phyloP scores from a whole-genome alignment of 2,113 vertebrate genomes.

The Semnornis frantzii region DNA sequence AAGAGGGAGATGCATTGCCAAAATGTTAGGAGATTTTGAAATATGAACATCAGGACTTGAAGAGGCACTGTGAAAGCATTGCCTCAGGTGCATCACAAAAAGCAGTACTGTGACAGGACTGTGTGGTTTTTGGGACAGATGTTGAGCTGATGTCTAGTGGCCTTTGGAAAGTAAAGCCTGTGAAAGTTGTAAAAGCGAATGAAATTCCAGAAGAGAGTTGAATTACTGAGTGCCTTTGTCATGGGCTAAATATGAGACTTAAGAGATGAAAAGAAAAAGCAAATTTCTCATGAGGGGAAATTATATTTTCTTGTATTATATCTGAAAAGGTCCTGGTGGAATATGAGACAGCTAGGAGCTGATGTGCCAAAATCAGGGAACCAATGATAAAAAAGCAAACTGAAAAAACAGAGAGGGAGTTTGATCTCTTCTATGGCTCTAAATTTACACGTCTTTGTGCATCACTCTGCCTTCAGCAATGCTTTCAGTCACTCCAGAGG shows the following conservation, averaged over 20 bases:
- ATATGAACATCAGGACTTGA: not conserved
- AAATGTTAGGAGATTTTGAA: not conserved
- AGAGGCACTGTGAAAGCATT: not conserved
- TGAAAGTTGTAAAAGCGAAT: not conserved
- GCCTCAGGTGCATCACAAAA: not conserved
- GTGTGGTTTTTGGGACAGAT: not conserved
- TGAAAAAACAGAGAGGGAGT: fast-evolving
- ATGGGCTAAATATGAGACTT: not conserved
- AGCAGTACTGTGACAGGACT: not conserved
- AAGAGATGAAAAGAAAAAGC: not conserved
- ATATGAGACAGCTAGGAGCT: not conserved
- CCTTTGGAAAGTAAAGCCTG: not conserved
- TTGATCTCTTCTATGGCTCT: not conserved
- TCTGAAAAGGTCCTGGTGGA: not conserved
- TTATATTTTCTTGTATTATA: not conserved
- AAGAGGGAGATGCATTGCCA: not conserved
- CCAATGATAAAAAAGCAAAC: not conserved
- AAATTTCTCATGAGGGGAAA: not conserved
- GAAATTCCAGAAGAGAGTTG: not conserved
- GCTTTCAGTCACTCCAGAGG: not conserved
- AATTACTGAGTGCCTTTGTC: not conserved
- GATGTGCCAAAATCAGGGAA: not conserved
- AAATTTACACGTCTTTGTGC: not conserved
- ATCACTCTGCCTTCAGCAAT: not conserved
- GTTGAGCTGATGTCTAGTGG: not conserved